These are phyloP conservation scores for Cyprichromis sp. DNA, from an alignment of 2,113 vertebrate species.

Conservation along the genomic window DNA sequence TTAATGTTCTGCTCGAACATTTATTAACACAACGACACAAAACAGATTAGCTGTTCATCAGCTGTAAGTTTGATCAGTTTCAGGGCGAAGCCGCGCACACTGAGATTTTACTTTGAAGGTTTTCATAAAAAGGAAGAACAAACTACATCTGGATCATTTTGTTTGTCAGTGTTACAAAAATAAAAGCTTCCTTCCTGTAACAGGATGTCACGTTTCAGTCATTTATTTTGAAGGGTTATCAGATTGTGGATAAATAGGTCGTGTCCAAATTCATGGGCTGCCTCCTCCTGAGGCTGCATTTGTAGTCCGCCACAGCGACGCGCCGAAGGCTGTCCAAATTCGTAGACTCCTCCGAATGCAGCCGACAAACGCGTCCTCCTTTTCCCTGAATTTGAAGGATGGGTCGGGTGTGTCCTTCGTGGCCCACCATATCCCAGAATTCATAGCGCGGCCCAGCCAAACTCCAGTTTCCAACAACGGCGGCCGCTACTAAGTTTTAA, in stretches of 20 bases:
- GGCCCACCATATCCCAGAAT: accelerated
- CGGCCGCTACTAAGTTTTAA: accelerated
- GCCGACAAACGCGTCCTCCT: not conserved
- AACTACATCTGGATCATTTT: not conserved
- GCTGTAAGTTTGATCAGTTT: not conserved
- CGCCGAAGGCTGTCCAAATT: accelerated
- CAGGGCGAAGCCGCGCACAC: not conserved
- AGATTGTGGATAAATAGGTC: not conserved
- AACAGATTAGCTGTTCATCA: not conserved
- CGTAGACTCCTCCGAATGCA: accelerated
- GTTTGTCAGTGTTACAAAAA: not conserved
- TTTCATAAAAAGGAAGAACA: not conserved
- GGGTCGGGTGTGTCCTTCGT: not conserved
- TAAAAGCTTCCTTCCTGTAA: not conserved
- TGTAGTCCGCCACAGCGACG: accelerated
- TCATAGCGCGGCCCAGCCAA: not conserved
- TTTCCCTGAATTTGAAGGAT: not conserved
- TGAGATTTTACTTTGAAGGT: not conserved
- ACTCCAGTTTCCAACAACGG: accelerated
- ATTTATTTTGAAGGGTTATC: not conserved
- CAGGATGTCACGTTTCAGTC: not conserved
- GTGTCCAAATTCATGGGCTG: not conserved
- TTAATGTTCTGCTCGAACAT: not conserved
- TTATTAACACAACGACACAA: not conserved
- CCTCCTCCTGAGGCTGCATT: accelerated